phyloP scores from a whole-genome alignment of 2,113 vertebrate species.

The Physeter macrocephalus region DNA sequence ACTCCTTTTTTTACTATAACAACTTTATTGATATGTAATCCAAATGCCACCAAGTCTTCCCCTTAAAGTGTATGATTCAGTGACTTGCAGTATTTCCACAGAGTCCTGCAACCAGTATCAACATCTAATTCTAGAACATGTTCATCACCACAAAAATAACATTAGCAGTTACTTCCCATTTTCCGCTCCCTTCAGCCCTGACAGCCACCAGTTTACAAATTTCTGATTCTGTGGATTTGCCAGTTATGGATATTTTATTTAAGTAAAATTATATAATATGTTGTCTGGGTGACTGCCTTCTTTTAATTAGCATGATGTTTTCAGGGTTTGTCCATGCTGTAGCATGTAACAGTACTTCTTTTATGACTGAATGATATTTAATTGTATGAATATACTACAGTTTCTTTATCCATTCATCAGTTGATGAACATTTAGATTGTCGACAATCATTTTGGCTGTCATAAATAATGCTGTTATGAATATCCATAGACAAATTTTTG shows the following conservation, averaged over 20 bases:
- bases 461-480: neutral
- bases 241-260: neutral
- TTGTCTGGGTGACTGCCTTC: neutral
- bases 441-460: neutral
- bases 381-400: neutral
- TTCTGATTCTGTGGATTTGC: neutral
- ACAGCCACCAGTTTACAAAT: neutral
- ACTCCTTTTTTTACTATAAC: neutral
- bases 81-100: neutral
- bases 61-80: neutral
- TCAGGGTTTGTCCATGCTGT: neutral
- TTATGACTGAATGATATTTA: neutral
- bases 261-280: neutral
- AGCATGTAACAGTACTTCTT: neutral
- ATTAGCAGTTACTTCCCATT: neutral
- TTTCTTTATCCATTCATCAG: neutral
- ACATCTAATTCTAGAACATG: neutral
- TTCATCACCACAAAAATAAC: neutral
- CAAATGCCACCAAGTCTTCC: neutral
- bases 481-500: neutral
- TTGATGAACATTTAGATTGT: no score
- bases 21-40: neutral
- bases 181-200: no score
- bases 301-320: neutral
- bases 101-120: neutral